phyloP scores from a whole-genome alignment of 1,140 invertebrate species.

The Lasioglossum albipes region DNA sequence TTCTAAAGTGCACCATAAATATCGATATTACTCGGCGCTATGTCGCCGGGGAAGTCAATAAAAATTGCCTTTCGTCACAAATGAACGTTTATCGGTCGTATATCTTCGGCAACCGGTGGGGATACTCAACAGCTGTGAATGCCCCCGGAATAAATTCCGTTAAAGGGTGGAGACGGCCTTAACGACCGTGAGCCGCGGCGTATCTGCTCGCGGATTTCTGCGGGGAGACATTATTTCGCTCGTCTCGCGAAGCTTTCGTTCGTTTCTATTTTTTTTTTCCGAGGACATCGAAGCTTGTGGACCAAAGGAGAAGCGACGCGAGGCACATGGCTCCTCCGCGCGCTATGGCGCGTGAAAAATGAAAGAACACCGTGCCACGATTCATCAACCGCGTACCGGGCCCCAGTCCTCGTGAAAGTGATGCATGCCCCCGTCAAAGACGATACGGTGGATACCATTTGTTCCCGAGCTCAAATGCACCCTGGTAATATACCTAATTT shows the following conservation, averaged over 20 bases:
- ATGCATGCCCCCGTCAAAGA: slow-evolving; percentile 56
- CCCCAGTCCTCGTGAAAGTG: slow-evolving; percentile 58
- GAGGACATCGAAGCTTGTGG: slow-evolving; percentile 23
- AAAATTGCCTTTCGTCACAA: slow-evolving; percentile 36
- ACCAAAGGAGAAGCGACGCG: neutral
- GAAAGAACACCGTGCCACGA: slow-evolving; percentile 57
- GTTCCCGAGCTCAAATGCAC: slow-evolving; percentile 36
- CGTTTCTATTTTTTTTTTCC: slow-evolving; percentile 31
- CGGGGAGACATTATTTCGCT: neutral
- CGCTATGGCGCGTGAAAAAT: slow-evolving; percentile 59
- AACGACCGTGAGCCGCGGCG: slow-evolving; percentile 1
- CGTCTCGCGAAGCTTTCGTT: neutral
- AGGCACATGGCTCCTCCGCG: neutral
- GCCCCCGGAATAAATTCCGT: slow-evolving; percentile 27
- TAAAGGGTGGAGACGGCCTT: slow-evolving; percentile 27
- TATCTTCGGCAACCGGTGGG: slow-evolving; percentile 8
- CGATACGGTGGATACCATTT: slow-evolving; percentile 55
- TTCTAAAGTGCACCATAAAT: slow-evolving; percentile 21
- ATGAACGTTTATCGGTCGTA: slow-evolving; percentile 32
- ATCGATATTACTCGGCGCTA: slow-evolving; percentile 13
- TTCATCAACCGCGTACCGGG: slow-evolving; percentile 51
- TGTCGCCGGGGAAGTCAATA: slow-evolving; percentile 25
- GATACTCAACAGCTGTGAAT: slow-evolving; percentile 15
- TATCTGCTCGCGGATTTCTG: neutral
- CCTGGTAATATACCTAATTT: slow-evolving; percentile 42